phyloP scores from a whole-genome alignment of 2,113 vertebrate species.

The Xerus inauris region DNA sequence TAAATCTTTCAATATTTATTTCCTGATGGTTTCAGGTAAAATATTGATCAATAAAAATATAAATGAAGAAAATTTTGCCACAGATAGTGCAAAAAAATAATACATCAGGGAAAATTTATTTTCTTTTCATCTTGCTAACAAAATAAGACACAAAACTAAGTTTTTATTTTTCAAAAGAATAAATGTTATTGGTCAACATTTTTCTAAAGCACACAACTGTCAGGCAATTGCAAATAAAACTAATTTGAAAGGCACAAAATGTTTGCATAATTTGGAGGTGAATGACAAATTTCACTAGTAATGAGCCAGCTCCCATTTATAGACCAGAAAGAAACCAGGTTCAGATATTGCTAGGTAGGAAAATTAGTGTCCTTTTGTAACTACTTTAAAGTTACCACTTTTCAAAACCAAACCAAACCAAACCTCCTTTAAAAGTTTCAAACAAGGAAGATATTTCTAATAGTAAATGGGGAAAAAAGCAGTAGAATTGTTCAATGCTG shows the following conservation, averaged over 20 bases:
- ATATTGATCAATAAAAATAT: conserved; percentile 77
- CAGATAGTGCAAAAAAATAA: conserved; percentile 75
- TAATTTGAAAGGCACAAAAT: conserved; percentile 56
- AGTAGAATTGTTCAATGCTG: not conserved
- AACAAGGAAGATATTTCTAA: not conserved
- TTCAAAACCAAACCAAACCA: not conserved
- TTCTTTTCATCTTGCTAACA: conserved; percentile 52
- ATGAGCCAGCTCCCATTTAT: conserved; percentile 21
- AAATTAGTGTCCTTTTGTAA: conserved; percentile 23
- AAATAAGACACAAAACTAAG: conserved; percentile 67
- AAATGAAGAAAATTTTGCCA: conserved; percentile 81
- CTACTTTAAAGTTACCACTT: conserved; percentile 31
- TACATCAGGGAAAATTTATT: conserved; percentile 62
- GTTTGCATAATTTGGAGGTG: conserved; percentile 35
- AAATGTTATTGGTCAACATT: conserved; percentile 18
- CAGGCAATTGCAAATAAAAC: conserved; percentile 58
- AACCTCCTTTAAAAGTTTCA: conserved; percentile 42
- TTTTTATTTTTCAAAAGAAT: conserved; percentile 55
- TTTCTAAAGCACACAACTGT: conserved; percentile 36
- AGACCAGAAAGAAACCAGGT: not conserved
- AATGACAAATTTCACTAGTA: conserved; percentile 48
- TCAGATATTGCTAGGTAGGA: not conserved
- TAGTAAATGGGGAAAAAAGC: not conserved
- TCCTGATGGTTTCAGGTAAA: conserved; percentile 75
- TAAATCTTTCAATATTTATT: conserved; percentile 83